Conservation (phyloP, 2,797 vertebrate species). For the Coranthus polyacanthus region DNA sequence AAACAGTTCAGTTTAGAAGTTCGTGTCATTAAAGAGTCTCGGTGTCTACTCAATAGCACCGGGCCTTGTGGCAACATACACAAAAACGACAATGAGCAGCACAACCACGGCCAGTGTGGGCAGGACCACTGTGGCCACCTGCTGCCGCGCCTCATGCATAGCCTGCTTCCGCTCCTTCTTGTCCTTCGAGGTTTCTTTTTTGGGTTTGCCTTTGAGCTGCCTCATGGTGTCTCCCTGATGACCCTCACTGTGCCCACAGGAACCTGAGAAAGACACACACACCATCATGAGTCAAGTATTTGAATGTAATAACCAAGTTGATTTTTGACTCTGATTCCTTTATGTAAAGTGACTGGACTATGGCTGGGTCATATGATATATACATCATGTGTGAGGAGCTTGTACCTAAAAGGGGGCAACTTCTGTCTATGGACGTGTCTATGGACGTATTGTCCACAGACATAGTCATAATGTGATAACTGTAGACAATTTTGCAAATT, state of each 20-base stretch:
- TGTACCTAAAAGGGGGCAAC: no score
- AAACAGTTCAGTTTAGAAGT: constrained; percentile 2
- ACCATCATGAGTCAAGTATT: background rate
- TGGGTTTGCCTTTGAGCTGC: constrained; percentile 97
- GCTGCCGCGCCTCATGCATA: constrained; percentile 96
- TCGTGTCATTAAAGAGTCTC: background rate
- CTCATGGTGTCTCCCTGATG: constrained; percentile 85
- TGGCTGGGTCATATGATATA: no score
- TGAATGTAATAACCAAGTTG: no score
- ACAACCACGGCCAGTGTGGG: constrained; percentile 92
- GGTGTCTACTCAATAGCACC: constrained; percentile 85
- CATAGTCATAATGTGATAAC: no score
- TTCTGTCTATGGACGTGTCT: no score
- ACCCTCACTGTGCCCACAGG: constrained; percentile 8
- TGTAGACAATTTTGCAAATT: no score
- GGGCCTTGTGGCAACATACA: constrained; percentile 95
- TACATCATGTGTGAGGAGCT: no score
- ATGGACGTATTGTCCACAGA: no score
- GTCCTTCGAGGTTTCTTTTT: constrained; percentile 96
- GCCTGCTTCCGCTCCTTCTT: constrained; percentile 98
- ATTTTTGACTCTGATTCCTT: no score
- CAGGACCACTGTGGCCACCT: constrained; percentile 93
- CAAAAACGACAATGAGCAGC: constrained; percentile 93
- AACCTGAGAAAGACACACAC: constrained; percentile 42
- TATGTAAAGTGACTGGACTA: no score